Evolutionary conservation across 2,113 vertebrate genomes (phyloP).

Genomic region (Gadus macrocephalus): DNA sequence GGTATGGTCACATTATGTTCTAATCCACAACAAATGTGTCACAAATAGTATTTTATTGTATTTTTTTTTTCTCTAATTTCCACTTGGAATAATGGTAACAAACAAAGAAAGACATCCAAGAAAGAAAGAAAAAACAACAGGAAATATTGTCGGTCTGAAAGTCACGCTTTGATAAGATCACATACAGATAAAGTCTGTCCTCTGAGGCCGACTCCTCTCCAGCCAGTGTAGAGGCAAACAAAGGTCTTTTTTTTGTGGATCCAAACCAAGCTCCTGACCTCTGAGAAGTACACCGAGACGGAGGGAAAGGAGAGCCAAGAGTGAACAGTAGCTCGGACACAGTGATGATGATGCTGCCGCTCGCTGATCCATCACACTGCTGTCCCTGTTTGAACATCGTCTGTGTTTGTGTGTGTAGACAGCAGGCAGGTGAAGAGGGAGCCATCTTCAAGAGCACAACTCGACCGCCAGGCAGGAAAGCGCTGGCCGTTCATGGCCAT

Average conservation of each 20-base stretch:
- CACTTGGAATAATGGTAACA: constrained; percentile 67
- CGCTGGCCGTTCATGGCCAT: constrained; percentile 8
- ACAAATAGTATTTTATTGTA: constrained; percentile 57
- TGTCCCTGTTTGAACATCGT: constrained; percentile 30
- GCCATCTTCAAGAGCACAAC: neutral
- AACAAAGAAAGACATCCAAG: constrained; percentile 60
- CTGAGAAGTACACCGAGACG: constrained; percentile 8
- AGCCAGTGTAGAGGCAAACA: constrained; percentile 13
- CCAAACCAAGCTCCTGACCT: constrained; percentile 23
- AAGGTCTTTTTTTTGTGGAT: constrained; percentile 19
- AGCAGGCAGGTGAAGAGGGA: neutral
- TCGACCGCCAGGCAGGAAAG: neutral
- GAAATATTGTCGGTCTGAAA: constrained; percentile 55
- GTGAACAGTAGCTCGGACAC: constrained; percentile 10
- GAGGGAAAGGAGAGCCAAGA: constrained; percentile 15
- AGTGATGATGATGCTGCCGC: constrained; percentile 11
- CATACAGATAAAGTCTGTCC: constrained; percentile 49
- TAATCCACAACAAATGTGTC: constrained; percentile 57
- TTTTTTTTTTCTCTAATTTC: constrained; percentile 49
- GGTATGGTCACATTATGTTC: constrained; percentile 44
- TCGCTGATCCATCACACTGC: constrained; percentile 13
- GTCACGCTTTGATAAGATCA: constrained; percentile 57
- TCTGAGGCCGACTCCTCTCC: constrained; percentile 35
- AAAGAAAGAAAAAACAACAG: constrained; percentile 39
- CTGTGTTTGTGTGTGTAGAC: neutral